Evolutionary conservation across 2,888 invertebrate genomes (phyloP).

Genomic region (Sepiola atlantica): DNA sequence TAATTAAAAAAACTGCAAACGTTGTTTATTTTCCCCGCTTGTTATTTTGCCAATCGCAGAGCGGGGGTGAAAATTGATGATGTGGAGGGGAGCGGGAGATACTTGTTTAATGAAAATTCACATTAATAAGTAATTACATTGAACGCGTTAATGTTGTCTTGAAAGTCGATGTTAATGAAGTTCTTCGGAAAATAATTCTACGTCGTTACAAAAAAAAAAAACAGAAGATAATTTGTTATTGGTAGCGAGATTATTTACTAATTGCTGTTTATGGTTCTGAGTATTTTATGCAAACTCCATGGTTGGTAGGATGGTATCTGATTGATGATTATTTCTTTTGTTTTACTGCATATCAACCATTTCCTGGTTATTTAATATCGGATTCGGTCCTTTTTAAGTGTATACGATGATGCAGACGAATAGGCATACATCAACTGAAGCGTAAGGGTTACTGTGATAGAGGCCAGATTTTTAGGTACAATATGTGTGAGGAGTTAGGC

Average conservation of each 20-base stretch:
- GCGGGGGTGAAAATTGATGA: not conserved
- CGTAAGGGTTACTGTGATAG: too few relatives aligned
- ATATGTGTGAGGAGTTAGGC: too few relatives aligned
- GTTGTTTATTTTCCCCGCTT: not conserved
- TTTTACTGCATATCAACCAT: too few relatives aligned
- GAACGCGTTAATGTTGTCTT: not conserved
- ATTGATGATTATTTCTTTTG: too few relatives aligned
- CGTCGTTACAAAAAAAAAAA: not conserved
- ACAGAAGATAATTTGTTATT: not conserved
- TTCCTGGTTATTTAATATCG: too few relatives aligned
- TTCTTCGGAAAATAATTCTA: not conserved
- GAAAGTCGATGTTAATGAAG: slow-evolving; percentile 3
- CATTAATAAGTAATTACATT: not conserved
- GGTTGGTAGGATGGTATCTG: too few relatives aligned
- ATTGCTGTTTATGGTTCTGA: not conserved
- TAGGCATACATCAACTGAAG: too few relatives aligned
- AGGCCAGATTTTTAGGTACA: too few relatives aligned
- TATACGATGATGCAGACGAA: too few relatives aligned
- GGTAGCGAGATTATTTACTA: not conserved
- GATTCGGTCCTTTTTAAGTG: too few relatives aligned
- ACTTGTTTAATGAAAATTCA: not conserved
- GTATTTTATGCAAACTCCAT: not conserved
- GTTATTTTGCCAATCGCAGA: not conserved
- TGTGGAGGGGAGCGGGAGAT: not conserved
- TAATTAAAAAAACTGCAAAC: not conserved